These are phyloP conservation scores for Mesaphorura yosii DNA, from an alignment of 1,140 invertebrate genomes.

Conservation along the genomic window DNA sequence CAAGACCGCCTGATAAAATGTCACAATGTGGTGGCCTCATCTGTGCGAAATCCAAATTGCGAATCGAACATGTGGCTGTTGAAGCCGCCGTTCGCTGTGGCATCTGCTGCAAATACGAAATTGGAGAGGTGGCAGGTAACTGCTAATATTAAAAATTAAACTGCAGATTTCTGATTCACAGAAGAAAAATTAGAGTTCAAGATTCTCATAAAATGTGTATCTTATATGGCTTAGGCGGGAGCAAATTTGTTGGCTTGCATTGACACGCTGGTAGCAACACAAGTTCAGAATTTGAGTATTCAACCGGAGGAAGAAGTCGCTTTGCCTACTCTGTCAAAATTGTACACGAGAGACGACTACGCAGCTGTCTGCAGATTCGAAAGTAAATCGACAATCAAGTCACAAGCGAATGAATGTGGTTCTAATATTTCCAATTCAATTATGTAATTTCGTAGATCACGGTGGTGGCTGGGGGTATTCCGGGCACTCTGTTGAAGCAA, in stretches of 20 bases:
- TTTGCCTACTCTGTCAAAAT: slow-evolving; percentile 37
- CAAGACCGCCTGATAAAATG: slow-evolving; percentile 58
- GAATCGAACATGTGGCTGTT: slow-evolving; percentile 19
- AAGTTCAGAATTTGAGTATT: slow-evolving; percentile 48
- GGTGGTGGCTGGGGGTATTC: slow-evolving; percentile 98
- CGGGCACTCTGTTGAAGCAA: slow-evolving; percentile 86
- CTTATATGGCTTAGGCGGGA: slow-evolving; percentile 47
- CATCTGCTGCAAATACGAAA: slow-evolving; percentile 38
- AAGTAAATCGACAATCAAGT: too few species aligned
- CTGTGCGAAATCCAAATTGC: slow-evolving; percentile 37
- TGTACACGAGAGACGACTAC: slow-evolving; percentile 65
- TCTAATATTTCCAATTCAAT: too few species aligned
- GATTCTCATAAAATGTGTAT: neutral
- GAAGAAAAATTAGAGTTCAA: too few species aligned
- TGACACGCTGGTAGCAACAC: slow-evolving; percentile 71
- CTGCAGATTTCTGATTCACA: slow-evolving; percentile 10
- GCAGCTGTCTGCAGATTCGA: slow-evolving; percentile 80
- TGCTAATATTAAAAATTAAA: slow-evolving; percentile 31
- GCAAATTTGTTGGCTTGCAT: slow-evolving; percentile 78
- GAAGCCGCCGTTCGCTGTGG: slow-evolving; percentile 22
- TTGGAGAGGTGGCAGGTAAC: slow-evolving; percentile 53
- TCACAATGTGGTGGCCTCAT: slow-evolving; percentile 66
- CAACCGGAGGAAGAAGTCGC: slow-evolving; percentile 41
- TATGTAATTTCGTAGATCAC: slow-evolving; percentile 52
- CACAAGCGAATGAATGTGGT: too few species aligned